phyloP scores from a whole-genome alignment of 2,113 vertebrate genomes.

The Plotosus lineatus region DNA sequence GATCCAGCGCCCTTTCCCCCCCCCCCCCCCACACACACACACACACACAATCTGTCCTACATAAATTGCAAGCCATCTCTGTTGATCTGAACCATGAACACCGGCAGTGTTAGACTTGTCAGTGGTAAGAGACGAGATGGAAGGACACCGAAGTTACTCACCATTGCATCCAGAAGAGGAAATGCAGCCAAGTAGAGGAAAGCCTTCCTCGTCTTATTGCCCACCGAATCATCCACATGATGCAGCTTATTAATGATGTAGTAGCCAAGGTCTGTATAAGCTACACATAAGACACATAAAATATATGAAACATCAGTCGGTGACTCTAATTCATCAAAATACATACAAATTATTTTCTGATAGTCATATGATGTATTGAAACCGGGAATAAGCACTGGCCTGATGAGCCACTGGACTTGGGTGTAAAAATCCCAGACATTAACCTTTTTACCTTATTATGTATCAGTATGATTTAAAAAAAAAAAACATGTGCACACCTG shows the following conservation, averaged over 20 bases:
- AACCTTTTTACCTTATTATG: too few relatives aligned
- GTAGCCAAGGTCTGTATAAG: slow-evolving; percentile 86
- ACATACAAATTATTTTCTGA: neutral
- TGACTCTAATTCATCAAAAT: neutral
- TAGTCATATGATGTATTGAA: neutral
- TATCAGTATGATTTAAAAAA: too few relatives aligned
- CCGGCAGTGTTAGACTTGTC: neutral
- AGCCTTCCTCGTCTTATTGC: slow-evolving; percentile 84
- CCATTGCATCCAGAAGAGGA: slow-evolving; percentile 89
- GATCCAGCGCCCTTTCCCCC: too few relatives aligned
- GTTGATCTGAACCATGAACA: neutral
- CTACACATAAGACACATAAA: slow-evolving; percentile 52
- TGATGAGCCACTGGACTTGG: too few relatives aligned
- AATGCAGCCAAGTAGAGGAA: slow-evolving; percentile 88
- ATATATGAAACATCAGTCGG: slow-evolving; percentile 7
- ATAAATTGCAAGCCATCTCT: slow-evolving; percentile 11
- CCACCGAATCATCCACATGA: slow-evolving; percentile 89
- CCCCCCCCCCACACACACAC: neutral
- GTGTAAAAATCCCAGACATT: too few relatives aligned
- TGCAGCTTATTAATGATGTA: slow-evolving; percentile 91
- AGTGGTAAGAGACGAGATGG: neutral
- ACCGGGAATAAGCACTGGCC: too few relatives aligned
- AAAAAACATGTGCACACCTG: neutral
- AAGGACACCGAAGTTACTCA: slow-evolving; percentile 63
- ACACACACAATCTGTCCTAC: slow-evolving; percentile 44